Percentiles rank a stretch among this genome's conserved stretches.
Evolutionary conservation across 2,797 vertebrate genomes (phyloP).

Genomic region (Cheirogaleus major): DNA sequence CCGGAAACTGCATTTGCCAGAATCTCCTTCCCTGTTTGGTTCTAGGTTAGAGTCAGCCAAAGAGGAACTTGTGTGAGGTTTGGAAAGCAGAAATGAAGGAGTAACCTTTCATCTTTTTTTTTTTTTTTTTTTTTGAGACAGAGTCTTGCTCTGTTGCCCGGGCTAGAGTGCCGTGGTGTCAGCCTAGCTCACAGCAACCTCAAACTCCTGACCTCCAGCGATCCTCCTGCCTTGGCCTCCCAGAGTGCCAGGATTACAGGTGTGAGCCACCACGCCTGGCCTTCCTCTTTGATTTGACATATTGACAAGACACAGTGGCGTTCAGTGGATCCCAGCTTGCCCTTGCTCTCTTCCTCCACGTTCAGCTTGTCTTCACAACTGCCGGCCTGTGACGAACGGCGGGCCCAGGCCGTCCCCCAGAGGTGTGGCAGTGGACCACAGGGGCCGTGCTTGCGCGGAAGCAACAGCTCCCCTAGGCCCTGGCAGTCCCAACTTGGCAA

Average conservation of each 20-base stretch:
- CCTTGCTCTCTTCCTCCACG: background rate
- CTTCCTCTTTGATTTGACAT: background rate
- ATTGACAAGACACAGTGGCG: background rate
- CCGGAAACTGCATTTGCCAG: background rate
- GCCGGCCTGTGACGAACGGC: background rate
- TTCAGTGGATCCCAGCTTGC: background rate
- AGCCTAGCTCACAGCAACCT: too few relatives aligned
- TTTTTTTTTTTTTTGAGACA: too few relatives aligned
- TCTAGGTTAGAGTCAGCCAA: background rate
- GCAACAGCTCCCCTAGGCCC: background rate
- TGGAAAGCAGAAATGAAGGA: background rate
- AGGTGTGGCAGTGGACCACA: too few relatives aligned
- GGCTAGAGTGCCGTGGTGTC: too few relatives aligned
- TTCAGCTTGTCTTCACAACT: background rate
- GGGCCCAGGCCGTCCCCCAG: background rate
- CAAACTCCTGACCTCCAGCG: too few relatives aligned
- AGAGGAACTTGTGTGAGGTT: background rate
- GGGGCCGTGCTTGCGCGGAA: background rate
- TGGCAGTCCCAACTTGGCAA: background rate
- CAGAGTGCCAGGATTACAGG: too few relatives aligned
- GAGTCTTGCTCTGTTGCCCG: too few relatives aligned
- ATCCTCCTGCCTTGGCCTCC: too few relatives aligned
- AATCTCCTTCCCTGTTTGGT: background rate
- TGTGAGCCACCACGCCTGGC: too few relatives aligned
- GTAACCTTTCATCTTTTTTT: too few relatives aligned